Percentiles rank a stretch among this genome's conserved stretches.
Conservation (phyloP, 2,797 vertebrate species). For the Chromobotia macracanthus region DNA sequence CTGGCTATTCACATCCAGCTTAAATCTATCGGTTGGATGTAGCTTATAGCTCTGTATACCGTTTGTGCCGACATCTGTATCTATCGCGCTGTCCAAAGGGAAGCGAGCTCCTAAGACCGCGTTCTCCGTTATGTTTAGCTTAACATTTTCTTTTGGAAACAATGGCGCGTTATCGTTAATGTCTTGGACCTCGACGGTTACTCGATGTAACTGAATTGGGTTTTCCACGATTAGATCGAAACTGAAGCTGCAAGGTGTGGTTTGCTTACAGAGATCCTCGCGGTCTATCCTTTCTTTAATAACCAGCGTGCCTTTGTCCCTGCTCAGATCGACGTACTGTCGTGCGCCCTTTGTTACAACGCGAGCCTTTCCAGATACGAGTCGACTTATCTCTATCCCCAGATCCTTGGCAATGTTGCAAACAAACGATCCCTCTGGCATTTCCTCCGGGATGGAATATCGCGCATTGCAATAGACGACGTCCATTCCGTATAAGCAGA, state of each 20-base stretch:
- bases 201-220: constrained; percentile 72
- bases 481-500: constrained; percentile 31
- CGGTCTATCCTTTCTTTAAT: constrained; percentile 73
- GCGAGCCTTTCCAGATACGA: constrained; percentile 55
- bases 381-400: constrained; percentile 69
- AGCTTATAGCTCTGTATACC: constrained; percentile 68
- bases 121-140: constrained; percentile 63
- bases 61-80: constrained; percentile 67
- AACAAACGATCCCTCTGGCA: constrained; percentile 69
- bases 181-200: constrained; percentile 71
- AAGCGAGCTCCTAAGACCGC: constrained; percentile 50
- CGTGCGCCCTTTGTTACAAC: constrained; percentile 57
- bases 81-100: constrained; percentile 56
- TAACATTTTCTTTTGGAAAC: constrained; percentile 63
- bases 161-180: constrained; percentile 72
- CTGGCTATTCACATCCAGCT: constrained; percentile 61
- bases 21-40: constrained; percentile 60
- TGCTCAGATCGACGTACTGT: constrained; percentile 72
- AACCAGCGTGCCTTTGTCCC: constrained; percentile 72
- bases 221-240: constrained; percentile 76
- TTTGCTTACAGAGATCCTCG: constrained; percentile 73
- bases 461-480: constrained; percentile 64
- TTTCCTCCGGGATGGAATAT: constrained; percentile 74
- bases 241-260: constrained; percentile 73
- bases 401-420: constrained; percentile 73